Evolutionary conservation across 2,113 vertebrate genomes (phyloP).

Genomic region (Oryctolagus cuniculus): DNA sequence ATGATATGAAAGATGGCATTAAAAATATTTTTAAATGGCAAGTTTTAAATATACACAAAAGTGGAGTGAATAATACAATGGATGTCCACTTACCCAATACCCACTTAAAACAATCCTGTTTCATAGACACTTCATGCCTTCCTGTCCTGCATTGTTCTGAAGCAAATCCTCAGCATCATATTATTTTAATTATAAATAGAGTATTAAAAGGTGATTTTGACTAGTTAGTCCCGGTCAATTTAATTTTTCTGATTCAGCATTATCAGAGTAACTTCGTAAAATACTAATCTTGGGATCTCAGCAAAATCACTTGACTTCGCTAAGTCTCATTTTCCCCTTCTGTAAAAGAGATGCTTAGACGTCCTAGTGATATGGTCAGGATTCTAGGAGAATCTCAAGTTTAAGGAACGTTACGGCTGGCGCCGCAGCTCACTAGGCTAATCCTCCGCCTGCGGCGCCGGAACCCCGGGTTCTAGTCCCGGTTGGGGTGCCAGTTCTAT

Average conservation of each 20-base stretch:
- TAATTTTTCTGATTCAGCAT: neutral
- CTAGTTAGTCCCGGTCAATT: neutral
- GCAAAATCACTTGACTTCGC: constrained; percentile 39
- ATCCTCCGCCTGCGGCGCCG: too few relatives aligned
- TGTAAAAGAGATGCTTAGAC: neutral
- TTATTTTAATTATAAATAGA: constrained; percentile 5
- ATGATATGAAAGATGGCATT: neutral
- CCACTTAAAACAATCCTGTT: neutral
- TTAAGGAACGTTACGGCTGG: too few relatives aligned
- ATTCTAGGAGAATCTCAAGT: neutral
- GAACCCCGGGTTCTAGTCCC: too few relatives aligned
- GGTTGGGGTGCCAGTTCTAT: too few relatives aligned
- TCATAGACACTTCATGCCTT: neutral
- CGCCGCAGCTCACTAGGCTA: too few relatives aligned
- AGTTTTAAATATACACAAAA: neutral
- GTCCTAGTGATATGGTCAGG: neutral
- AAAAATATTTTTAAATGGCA: neutral
- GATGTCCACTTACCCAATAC: fast-evolving
- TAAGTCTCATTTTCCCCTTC: neutral
- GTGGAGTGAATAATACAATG: neutral
- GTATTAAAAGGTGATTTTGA: neutral
- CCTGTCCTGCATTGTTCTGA: neutral
- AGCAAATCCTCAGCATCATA: neutral
- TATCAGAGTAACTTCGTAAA: constrained; percentile 48
- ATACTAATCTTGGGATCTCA: neutral